Evolutionary conservation across 2,797 vertebrate species (phyloP).

Genomic region (Denticeps clupeoides): DNA sequence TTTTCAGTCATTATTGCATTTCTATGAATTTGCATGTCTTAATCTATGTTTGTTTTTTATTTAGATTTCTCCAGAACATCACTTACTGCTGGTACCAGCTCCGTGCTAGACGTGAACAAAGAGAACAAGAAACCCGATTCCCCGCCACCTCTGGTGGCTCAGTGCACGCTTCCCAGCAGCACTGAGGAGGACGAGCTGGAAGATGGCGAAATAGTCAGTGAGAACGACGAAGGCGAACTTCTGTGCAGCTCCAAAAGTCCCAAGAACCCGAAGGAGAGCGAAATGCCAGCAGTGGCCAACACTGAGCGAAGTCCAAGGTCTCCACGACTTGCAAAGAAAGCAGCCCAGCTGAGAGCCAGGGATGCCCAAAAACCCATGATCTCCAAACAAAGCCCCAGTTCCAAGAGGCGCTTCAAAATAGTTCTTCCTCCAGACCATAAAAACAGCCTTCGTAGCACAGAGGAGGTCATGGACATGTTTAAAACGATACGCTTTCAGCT

Average conservation of each 20-base stretch:
- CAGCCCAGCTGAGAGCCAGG: constrained; percentile 20
- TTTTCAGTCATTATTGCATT: too few relatives aligned
- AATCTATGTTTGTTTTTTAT: constrained; percentile 8
- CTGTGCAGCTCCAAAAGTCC: constrained; percentile 32
- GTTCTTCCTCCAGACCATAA: constrained; percentile 45
- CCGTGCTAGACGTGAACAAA: constrained; percentile 75
- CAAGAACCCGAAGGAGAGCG: constrained; percentile 5
- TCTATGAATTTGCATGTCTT: too few relatives aligned
- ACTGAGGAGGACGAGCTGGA: constrained; percentile 74
- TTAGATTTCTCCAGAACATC: constrained; percentile 47
- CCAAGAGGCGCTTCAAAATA: constrained; percentile 52
- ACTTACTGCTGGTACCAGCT: constrained; percentile 23
- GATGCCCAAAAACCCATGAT: constrained; percentile 11
- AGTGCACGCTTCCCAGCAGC: constrained; percentile 25
- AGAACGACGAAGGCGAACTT: constrained; percentile 59
- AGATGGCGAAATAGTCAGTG: constrained; percentile 88
- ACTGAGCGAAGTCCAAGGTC: constrained; percentile 35
- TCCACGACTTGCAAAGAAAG: constrained; percentile 24
- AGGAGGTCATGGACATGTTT: constrained; percentile 81
- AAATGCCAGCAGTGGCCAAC: constrained; percentile 23
- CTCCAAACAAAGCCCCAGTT: constrained; percentile 12
- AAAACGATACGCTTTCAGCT: constrained; percentile 69
- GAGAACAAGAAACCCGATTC: constrained; percentile 80
- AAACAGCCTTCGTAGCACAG: constrained; percentile 33
- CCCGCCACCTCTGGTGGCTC: constrained; percentile 36